Base-by-base conservation (phyloP, 1,140 invertebrate genomes). In the Lasaia peninsularis region DNA sequence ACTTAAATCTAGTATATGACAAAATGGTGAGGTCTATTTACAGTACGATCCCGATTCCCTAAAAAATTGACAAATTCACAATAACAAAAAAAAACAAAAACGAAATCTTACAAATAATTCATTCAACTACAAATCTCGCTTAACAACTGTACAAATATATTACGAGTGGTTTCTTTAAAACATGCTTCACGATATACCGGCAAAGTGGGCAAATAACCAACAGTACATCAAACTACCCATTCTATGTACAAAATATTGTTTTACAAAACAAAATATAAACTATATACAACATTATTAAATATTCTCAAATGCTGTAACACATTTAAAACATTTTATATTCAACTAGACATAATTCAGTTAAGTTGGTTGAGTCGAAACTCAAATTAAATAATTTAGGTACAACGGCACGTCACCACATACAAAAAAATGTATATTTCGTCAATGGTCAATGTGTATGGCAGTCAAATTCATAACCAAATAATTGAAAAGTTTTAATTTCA, bases 61-160 rank as follows among this genome's bases (percentile, higher is more conserved):
- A 90, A 90, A 86, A 86, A 89, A 90, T 88, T 89, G 88, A 90
- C 88, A 89, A 86, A 86, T 87, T 88, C 84, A 87, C 82, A 85
- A 80, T 82, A 87, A 86, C 82, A 86, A 86, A 88, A 80, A 75
- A 75, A 78, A 76, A 75, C 73, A 80, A 83, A 85, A 86, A 82
- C 76, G 69, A 80, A 88, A 78, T 72, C 75, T 75, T 83, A 78
- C 78, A 84, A 86, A 85, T 81, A 86, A 84, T 84, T 78, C 72
- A 81, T 82, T 86, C 77, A 85, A 77, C 83, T 85, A 86, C 74
- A 65, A 88, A 82, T 84, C 77, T 87, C 83, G 71, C 80, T 80
- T 75, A 88, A 88, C 82, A 87, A 86, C 82, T 88, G 83, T 88
- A 88, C 86, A 88, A 83, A 85, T 55, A 82, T 80, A 78, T 86